phyloP scores from a whole-genome alignment of 1,140 invertebrate species.

The Eubasilissa regina region DNA sequence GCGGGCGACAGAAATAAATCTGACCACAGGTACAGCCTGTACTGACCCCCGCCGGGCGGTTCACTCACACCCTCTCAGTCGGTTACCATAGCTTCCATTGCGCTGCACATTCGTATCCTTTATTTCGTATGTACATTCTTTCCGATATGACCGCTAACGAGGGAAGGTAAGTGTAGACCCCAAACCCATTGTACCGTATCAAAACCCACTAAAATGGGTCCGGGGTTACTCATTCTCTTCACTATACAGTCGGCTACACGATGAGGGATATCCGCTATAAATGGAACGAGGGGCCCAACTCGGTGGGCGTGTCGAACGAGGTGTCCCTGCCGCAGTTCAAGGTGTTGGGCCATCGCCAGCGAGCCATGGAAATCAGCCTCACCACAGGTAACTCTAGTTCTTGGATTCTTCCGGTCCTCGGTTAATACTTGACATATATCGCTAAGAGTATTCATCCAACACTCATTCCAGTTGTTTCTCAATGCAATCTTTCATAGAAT shows the following conservation, averaged over 20 bases:
- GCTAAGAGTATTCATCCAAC: no score
- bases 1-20: conserved; percentile 91
- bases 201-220: conserved; percentile 79
- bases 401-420: not conserved
- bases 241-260: conserved; percentile 93
- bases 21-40: conserved; percentile 88
- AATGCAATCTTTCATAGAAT: no score
- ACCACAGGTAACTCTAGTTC: conserved; percentile 83
- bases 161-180: conserved; percentile 71
- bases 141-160: conserved; percentile 38
- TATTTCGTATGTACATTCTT: conserved; percentile 32
- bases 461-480: no score
- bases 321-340: conserved; percentile 96
- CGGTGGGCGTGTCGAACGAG: conserved; percentile 92
- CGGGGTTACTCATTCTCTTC: conserved; percentile 79
- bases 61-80: conserved; percentile 52
- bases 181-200: conserved; percentile 68
- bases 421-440: not conserved
- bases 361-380: conserved; percentile 92
- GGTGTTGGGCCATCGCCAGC: conserved; percentile 90
- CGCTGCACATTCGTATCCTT: conserved; percentile 35
- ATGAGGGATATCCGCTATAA: conserved; percentile 97
- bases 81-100: conserved; percentile 53
- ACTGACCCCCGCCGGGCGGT: conserved; percentile 65
- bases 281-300: conserved; percentile 94